These are phyloP conservation scores for Cataglyphis livida DNA, from an alignment of 2,888 invertebrate genomes.

Conservation along the genomic window DNA sequence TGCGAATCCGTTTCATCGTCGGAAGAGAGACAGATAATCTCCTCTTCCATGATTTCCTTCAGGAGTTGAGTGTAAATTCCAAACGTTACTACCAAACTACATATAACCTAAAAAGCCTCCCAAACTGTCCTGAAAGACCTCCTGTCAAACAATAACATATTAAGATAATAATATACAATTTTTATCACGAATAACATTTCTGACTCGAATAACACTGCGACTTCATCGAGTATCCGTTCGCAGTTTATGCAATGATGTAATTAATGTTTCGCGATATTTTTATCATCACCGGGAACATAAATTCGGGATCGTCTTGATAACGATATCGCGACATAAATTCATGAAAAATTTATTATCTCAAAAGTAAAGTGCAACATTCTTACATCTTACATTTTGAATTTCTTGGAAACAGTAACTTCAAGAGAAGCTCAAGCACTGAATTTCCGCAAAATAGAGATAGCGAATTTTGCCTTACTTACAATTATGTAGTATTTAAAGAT, in stretches of 20 bases:
- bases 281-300: background rate
- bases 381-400: background rate
- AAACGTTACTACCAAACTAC: background rate
- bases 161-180: background rate
- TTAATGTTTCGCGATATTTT: background rate
- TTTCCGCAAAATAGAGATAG: background rate
- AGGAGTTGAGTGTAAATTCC: background rate
- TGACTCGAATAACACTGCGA: background rate
- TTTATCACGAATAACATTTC: background rate
- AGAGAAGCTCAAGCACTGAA: background rate
- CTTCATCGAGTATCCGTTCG: background rate
- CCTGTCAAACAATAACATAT: slow-evolving; percentile 34
- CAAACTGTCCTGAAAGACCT: background rate
- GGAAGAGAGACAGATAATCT: slow-evolving; percentile 76
- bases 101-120: background rate
- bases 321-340: background rate
- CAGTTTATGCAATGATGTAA: background rate
- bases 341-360: background rate
- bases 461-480: background rate
- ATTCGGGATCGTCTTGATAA: background rate
- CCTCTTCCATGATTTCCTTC: slow-evolving; percentile 48
- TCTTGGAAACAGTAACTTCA: slow-evolving; percentile 39
- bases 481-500: background rate
- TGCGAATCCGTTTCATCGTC: slow-evolving; percentile 68
- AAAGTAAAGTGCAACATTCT: background rate